phyloP scores from a whole-genome alignment of 2,888 invertebrate genomes.

The Tromatobia lineatoria region DNA sequence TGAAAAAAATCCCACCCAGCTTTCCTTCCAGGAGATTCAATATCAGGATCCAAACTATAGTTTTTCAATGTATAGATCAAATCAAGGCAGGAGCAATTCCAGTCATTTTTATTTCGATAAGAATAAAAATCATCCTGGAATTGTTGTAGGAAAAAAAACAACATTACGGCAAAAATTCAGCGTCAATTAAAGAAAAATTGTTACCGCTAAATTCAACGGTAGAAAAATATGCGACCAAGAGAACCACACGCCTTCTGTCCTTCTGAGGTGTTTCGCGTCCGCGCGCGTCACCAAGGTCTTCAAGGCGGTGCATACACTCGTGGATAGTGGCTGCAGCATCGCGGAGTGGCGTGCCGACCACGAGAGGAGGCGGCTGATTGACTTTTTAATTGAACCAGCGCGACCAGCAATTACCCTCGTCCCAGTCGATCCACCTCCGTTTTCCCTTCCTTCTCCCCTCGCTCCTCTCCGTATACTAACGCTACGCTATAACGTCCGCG shows the following conservation, averaged over 20 bases:
- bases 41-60: too few species aligned
- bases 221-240: neutral
- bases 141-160: too few species aligned
- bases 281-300: conserved; percentile 56
- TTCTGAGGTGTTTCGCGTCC: conserved; percentile 49
- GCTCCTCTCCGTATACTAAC: conserved; percentile 7
- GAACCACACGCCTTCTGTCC: conserved; percentile 13
- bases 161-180: too few species aligned
- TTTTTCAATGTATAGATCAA: too few species aligned
- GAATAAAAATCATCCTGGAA: too few species aligned
- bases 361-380: conserved; percentile 79
- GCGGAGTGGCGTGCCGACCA: conserved; percentile 30
- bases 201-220: neutral
- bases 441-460: conserved; percentile 66
- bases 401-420: conserved; percentile 80
- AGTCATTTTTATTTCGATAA: too few species aligned
- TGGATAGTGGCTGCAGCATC: conserved; percentile 7
- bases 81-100: too few species aligned
- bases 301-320: conserved; percentile 22
- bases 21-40: too few species aligned
- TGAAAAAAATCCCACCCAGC: too few species aligned
- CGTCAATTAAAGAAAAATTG: too few species aligned
- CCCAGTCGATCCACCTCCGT: conserved; percentile 62
- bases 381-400: conserved; percentile 84
- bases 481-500: neutral